Percentiles rank a stretch among this genome's conserved stretches.
Conservation (phyloP, 2,888 invertebrate genomes). For the Nomada hirtipes region DNA sequence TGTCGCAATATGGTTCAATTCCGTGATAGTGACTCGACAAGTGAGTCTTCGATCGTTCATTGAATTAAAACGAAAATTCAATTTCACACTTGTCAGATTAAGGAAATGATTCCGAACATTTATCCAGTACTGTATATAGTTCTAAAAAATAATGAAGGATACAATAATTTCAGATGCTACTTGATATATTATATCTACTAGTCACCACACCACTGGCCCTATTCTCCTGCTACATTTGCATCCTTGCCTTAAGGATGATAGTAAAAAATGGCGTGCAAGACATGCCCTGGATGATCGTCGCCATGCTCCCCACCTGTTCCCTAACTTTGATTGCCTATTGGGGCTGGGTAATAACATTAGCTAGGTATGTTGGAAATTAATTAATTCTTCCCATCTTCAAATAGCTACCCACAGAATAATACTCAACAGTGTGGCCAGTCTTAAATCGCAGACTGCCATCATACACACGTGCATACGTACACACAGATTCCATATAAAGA, state of each 20-base stretch:
- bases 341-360: slow-evolving; percentile 82
- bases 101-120: too few species aligned
- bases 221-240: slow-evolving; percentile 82
- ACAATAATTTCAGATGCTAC: slow-evolving; percentile 75
- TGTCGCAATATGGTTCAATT: slow-evolving; percentile 79
- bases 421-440: too few species aligned
- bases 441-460: too few species aligned
- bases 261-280: slow-evolving; percentile 77
- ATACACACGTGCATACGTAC: too few species aligned
- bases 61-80: too few species aligned
- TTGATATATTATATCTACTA: slow-evolving; percentile 80
- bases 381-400: too few species aligned
- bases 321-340: slow-evolving; percentile 81
- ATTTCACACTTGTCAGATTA: too few species aligned
- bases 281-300: slow-evolving; percentile 81
- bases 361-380: slow-evolving; percentile 75
- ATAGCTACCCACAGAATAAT: too few species aligned
- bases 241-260: slow-evolving; percentile 77
- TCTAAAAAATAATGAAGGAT: background rate
- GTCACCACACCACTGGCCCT: slow-evolving; percentile 81
- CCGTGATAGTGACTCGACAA: slow-evolving; percentile 80
- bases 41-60: slow-evolving; percentile 58
- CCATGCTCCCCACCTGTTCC: slow-evolving; percentile 82
- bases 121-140: background rate
- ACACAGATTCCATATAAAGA: background rate